Evolutionary conservation across 2,888 invertebrate species (phyloP), one percentile per base, ranked within the genome.

Genomic region (Anodontia alba): DNA sequence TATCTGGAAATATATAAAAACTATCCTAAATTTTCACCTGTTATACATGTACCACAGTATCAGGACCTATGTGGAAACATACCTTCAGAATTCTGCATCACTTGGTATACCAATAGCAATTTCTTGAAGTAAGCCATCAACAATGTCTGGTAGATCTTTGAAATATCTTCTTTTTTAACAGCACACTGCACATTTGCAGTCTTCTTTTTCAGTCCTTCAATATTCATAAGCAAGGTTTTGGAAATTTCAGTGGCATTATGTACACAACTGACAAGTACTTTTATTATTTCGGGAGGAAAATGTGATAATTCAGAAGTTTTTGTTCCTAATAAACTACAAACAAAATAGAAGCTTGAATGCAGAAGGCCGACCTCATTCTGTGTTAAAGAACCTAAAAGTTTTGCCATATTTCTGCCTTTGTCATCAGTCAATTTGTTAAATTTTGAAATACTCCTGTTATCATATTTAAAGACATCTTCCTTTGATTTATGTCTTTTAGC

Each of bases 91-190:
- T n/a, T 49, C 49, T 68, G 54, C 10, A 76, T 1, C 38, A 8
- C 7, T 7, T 76, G 51, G 38, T 43, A 15, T 0, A 54, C 26
- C 0, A 76, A 54, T 23, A 68, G 33, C 38, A 76, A 33, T 26
- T 69, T 43, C 29, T 57, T 76, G 36, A 51, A 76, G 54, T 69
- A 23, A 23, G 29, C 23, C 15, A 42, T 33, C 7, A 76, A 17
- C 42, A 68, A 68, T 10, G 49, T 29, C n/a, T 42, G 51, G 68
- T 69, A 23, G n/a, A 70, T 36, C 36, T 69, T 76, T 20, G 20
- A 20, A 0, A 67, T 20, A 31, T 43, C 33, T n/a, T 74, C 67
- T 1, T 1, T 29, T 43, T 46, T 74, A 17, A 33, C 46, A 23
- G 12, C 66, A 29, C 43, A n/a, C 26, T n/a, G 1, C n/a, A 12